Conservation (phyloP, 2,797 vertebrate species). For the Sarcophilus harrisii region DNA sequence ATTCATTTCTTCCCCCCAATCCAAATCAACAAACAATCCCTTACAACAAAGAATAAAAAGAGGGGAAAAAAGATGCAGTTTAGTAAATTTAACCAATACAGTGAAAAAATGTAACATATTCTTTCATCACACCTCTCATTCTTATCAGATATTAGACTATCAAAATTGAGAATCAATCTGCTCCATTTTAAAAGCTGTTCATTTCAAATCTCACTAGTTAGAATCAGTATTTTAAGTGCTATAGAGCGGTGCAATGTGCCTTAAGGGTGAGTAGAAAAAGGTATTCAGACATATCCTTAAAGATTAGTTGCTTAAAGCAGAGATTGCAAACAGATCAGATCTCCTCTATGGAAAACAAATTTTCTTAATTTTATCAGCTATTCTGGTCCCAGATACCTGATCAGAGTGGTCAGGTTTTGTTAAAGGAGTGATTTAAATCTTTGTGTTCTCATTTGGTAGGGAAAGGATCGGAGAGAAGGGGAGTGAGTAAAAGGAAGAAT, state of each 20-base stretch:
- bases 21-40: not conserved
- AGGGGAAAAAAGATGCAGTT: not conserved
- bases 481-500: not conserved
- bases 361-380: not conserved
- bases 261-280: not conserved
- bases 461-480: conserved; percentile 9
- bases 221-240: not conserved
- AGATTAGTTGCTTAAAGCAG: conserved; percentile 44
- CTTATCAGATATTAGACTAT: not conserved
- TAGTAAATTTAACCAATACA: not conserved
- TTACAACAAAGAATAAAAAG: not conserved
- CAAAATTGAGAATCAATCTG: conserved; percentile 1
- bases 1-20: not conserved
- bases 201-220: conserved; percentile 1
- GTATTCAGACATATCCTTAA: conserved; percentile 30
- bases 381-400: conserved; percentile 31
- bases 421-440: not conserved
- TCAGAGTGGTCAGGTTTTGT: conserved; percentile 7
- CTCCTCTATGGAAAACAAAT: conserved; percentile 24
- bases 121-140: not conserved
- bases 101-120: not conserved
- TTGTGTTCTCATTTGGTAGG: conserved; percentile 30
- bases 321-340: not conserved
- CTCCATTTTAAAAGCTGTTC: conserved; percentile 22
- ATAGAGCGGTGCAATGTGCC: conserved; percentile 7